These are phyloP conservation scores for Acomys russatus DNA, from an alignment of 2,797 vertebrate species.

Conservation along the genomic window DNA sequence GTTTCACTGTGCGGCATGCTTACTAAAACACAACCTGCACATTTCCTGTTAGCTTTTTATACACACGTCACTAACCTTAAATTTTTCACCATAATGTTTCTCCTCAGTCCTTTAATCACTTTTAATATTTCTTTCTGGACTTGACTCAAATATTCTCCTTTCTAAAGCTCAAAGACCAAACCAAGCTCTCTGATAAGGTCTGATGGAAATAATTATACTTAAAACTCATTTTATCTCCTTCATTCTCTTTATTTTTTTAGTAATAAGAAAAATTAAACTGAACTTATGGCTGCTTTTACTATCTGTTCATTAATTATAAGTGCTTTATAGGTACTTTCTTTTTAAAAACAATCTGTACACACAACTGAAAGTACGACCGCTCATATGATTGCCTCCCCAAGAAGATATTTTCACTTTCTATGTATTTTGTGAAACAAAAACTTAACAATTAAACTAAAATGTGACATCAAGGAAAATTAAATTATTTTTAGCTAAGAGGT, in stretches of 20 bases:
- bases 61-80: slow-evolving; percentile 20
- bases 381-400: not conserved
- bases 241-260: not conserved
- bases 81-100: not conserved
- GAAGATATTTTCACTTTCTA: not conserved
- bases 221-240: not conserved
- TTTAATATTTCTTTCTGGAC: not conserved
- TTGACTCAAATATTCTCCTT: slow-evolving; percentile 40
- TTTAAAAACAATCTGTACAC: not conserved
- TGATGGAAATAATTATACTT: slow-evolving; percentile 43
- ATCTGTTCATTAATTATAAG: not conserved
- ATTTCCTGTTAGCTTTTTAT: not conserved
- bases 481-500: not conserved
- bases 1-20: not conserved
- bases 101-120: slow-evolving; percentile 42
- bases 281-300: not conserved
- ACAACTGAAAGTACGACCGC: not conserved
- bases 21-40: not conserved
- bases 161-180: slow-evolving; percentile 63
- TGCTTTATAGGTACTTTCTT: not conserved
- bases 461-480: not conserved
- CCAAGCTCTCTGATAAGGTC: slow-evolving; percentile 34
- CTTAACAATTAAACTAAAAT: not conserved
- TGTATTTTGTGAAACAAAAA: slow-evolving; percentile 34
- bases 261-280: not conserved